These are phyloP conservation scores for Actinia equina DNA, from an alignment of 64 coral and sea anemone genomes.

Conservation along the genomic window DNA sequence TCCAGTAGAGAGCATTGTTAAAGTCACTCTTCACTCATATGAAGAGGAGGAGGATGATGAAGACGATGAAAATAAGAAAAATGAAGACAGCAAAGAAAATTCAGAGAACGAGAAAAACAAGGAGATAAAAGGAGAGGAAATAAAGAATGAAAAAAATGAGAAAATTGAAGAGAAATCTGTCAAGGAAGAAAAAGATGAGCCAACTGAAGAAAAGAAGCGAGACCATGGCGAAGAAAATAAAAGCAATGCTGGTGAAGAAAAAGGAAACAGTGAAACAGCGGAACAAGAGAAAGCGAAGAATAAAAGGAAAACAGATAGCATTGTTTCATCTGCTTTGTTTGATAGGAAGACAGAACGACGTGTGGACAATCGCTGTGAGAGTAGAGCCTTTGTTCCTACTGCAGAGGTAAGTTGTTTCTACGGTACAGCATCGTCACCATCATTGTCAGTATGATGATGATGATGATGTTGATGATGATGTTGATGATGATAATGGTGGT, in stretches of 20 bases:
- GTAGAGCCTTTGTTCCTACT: conserved; percentile 40
- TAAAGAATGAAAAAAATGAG: conserved; percentile 7
- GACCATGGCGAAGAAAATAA: conserved; percentile 35
- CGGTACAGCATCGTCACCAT: background rate
- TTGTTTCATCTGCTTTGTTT: conserved; percentile 1
- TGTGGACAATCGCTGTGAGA: conserved; percentile 66
- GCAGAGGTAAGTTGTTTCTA: conserved; percentile 39
- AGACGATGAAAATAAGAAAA: conserved; percentile 10
- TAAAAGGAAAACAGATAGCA: background rate
- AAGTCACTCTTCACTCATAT: conserved; percentile 57
- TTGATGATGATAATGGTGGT: too few species aligned
- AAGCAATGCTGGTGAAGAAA: conserved; percentile 24
- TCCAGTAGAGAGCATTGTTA: conserved; percentile 81
- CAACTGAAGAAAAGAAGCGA: conserved; percentile 11
- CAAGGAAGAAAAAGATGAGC: background rate
- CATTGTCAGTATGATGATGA: too few species aligned
- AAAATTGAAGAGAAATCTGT: conserved; percentile 4
- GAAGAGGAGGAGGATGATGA: conserved; percentile 19
- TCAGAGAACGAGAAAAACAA: conserved; percentile 18
- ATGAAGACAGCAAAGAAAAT: conserved; percentile 31
- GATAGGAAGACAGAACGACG: conserved; percentile 31
- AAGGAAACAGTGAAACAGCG: background rate
- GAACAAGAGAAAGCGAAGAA: conserved; percentile 37
- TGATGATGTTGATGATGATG: too few species aligned
- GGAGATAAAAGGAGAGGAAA: background rate